Evolutionary conservation across 2,888 invertebrate species (phyloP), one percentile per base, ranked within the genome.

Genomic region (Neoscelio sp.): DNA sequence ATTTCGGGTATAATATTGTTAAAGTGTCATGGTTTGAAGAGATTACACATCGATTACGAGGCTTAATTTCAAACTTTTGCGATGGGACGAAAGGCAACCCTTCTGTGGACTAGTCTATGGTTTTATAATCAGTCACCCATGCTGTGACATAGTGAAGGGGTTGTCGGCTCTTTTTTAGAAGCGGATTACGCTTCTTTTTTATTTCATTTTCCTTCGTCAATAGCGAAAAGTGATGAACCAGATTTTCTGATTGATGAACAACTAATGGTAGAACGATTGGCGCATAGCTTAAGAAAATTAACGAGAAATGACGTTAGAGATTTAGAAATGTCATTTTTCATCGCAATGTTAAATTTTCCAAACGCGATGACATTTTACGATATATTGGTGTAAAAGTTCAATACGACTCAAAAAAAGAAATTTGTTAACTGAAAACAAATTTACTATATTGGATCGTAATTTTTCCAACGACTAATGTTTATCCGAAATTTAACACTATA

Each of bases 21-120:
- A 78, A 71, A 70, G 83, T 86, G 88, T 89, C 89, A 90, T 84
- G 89, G 87, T 85, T 88, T 88, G 85, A 87, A 83, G 83, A 89
- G 90, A 90, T 90, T 90, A 90, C 90, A 89, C 88, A 84, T 89
- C 90, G 90, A 90, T 90, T 90, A 90, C 89, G 83, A 87, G 87
- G 88, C 89, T 89, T 88, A 88, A 90, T 88, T 89, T 89, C 86
- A 88, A 88, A 89, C 85, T 87, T 84, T 81, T 80, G 85, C 82
- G 64, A 68, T 46, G 58, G 46, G 18, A 38, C 54, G 23, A 60
- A 68, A 73, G 70, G 73, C 68, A 77, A 75, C 81, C 81, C 79
- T 81, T 87, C 86, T 88, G 88, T 84, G 89, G 90, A 88, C 85
- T 84, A 89, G 88, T 90, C 87, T 82, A 90, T 90, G 90, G 90